Base-by-base conservation (phyloP, 1,140 invertebrate species). In the Arctopsyche grandis region DNA sequence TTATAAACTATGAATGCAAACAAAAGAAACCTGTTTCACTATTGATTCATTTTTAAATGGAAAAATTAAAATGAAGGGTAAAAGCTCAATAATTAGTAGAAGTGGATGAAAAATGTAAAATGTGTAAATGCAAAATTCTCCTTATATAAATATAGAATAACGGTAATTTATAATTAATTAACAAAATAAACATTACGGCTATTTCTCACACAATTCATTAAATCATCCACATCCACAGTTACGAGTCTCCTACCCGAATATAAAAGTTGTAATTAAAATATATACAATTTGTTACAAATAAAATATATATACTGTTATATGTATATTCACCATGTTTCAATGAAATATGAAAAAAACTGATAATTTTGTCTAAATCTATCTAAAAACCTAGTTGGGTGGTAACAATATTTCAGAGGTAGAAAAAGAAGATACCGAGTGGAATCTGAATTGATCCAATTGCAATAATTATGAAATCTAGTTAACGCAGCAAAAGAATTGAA, bases 391-490 rank as follows among this genome's bases (percentile, higher is more conserved):
- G 16, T 44, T 63, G 74, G 74, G 74, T 76, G 74, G 74, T 76
- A 76, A 76, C 74, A 76, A 76, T 76, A 63, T 76, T 76, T 76
- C 74, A 76, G 74, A 76, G 74, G 74, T 76, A 76, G 74, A 76
- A 76, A 76, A 76, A 76, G 74, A 76, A 76, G 74, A 76, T 56
- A 76, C 74, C 63, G 74, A 76, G 56, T 58, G 52, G 56, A 76
- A 76, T 63, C 74, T 74, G 71, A 74, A 24, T 56, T 74, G 48
- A 56, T 74, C 24, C 71, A 56, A 74, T 74, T 56, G 46, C 48
- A 74, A 29, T 74, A 56, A 48, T 16, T 73, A 74, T 52, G 46
- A 46, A 26, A 56, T 74, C 71, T 56, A 56, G 38, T 74, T 56
- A 74, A 74, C 46, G 56, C 46, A 48, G 71, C 24, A 74, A 74